Base-by-base conservation (phyloP, 2,888 invertebrate species). In the Blera fallax region DNA sequence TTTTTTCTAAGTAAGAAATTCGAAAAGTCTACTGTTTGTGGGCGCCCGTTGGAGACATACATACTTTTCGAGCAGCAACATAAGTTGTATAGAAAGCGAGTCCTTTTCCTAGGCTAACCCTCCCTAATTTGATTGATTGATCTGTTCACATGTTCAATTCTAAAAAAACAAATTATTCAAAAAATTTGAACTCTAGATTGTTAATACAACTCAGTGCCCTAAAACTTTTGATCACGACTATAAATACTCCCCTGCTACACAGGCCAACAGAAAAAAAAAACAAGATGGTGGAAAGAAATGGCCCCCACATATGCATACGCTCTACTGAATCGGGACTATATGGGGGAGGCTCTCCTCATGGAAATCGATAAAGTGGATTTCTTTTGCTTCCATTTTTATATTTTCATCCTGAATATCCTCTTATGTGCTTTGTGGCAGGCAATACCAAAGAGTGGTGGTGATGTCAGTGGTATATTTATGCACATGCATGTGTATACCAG, bases 361-460 rank as follows among this genome's bases (percentile, higher is more conserved):
- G 27, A 65, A 73, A 72, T 72, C 79, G 65, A 79, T 79, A 79
- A 64, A 72, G 56, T 72, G 54, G 62, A 70, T 43, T 24, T 58
- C 60, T 67, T 50, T 32, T 69, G 52, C 60, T 52, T 60, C 52
- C 54, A n/a, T 48, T 56, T 65, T 37, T 32, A 65, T 65, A 21
- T 27, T 65, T 79, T 72, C 37, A 65, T 65, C 72, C 72, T 79
- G 64, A 72, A 72, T 65, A 72, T 79, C 65, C 79, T 73, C 72
- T 79, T 73, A 79, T 65, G 34, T 79, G 54, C 56, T 73, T 79
- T 79, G 58, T 48, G 24, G 40, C 37, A 72, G 48, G 45, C n/a
- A n/a, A n/a, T n/a, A 65, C 48, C 37, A 27, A 14, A 37, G 54
- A 72, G 72, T 72, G 62, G 72, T 72, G 62, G 27, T 40, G 32